Base-by-base conservation (phyloP, 2,113 vertebrate genomes). In the Callocephalon fimbriatum region DNA sequence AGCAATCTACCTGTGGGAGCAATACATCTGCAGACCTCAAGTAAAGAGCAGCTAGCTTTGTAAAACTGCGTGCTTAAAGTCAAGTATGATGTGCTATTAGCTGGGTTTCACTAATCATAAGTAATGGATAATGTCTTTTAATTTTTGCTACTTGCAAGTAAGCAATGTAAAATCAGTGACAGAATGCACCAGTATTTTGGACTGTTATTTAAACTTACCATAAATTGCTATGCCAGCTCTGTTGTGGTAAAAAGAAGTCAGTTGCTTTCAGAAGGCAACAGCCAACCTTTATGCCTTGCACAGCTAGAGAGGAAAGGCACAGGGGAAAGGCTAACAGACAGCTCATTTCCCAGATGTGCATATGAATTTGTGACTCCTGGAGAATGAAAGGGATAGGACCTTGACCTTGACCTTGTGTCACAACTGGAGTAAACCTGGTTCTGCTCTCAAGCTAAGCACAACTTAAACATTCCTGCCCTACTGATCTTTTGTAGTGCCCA, bases 91-190 rank as follows among this genome's bases (percentile, higher is more conserved):
- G 53, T 12, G 35, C 23, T 25, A 32, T 9, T 51, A 23, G 77
- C 50, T 35, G 50, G 59, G 67, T 31, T 66, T 65, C 0, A 0
- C 70, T 40, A 21, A n/a, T 29, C 50, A 71, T 45, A 48, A 77
- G 21, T 21, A 14, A 56, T 5, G 17, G n/a, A 38, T 5, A 8
- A 73, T 56, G 19, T 29, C 6, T 47, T 74, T 40, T 47, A n/a
- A 31, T 44, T 70, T 79, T 21, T 75, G 16, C 50, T 67, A 5
- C 18, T 56, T 18, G 23, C 7, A 50, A 62, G 31, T 63, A 6
- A 91, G 63, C 61, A 7, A 10, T 42, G 42, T 68, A n/a, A 79
- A 82, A 21, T 27, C 62, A 47, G 21, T 8, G 61, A 20, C 2
- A 71, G 27, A 86, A 83, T 8, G 15, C 47, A 53, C 37, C 4